These are phyloP conservation scores for Choristoneura fumiferana DNA, from an alignment of 1,140 invertebrate species.

Conservation along the genomic window DNA sequence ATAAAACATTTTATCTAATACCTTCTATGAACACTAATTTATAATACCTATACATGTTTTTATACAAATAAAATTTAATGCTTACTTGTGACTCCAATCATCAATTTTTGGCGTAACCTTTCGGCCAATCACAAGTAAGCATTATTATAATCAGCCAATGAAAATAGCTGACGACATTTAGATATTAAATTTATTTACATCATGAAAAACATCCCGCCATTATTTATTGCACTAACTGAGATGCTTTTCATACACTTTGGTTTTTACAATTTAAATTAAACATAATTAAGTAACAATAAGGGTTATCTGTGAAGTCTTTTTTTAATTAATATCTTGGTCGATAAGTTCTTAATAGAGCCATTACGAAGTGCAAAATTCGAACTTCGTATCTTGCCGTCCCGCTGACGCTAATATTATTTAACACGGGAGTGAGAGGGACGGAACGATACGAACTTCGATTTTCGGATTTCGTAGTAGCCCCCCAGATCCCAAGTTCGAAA, in stretches of 20 bases:
- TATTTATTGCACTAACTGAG: slow-evolving; percentile 12
- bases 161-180: background rate
- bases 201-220: background rate
- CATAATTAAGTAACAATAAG: too few species aligned
- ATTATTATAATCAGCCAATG: slow-evolving; percentile 1
- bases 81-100: background rate
- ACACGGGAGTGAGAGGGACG: too few species aligned
- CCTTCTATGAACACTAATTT: slow-evolving; percentile 8
- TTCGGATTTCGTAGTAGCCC: too few species aligned
- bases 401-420: too few species aligned
- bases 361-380: too few species aligned
- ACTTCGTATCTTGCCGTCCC: too few species aligned
- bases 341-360: too few species aligned
- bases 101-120: too few species aligned
- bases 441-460: too few species aligned
- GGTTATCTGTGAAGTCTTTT: too few species aligned
- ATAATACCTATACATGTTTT: slow-evolving; percentile 9
- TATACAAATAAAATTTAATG: background rate
- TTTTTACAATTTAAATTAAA: slow-evolving; percentile 1
- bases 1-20: slow-evolving; percentile 14
- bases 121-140: background rate
- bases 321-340: too few species aligned
- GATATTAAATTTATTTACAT: slow-evolving; percentile 16
- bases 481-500: too few species aligned
- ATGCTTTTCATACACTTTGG: background rate